phyloP scores from a whole-genome alignment of 2,113 vertebrate species.

The Tragulus kanchil region DNA sequence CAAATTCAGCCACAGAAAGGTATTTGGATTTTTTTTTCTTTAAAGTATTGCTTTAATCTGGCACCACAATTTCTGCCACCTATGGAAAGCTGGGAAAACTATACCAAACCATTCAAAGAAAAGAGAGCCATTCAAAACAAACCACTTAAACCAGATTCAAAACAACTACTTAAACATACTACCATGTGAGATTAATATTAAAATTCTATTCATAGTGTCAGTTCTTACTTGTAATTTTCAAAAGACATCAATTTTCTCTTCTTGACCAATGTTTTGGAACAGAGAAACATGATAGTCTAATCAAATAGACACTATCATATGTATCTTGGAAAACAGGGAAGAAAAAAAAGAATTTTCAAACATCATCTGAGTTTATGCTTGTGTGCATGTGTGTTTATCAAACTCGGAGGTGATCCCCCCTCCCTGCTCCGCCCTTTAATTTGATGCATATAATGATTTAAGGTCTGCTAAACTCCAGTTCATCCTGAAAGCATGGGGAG shows the following conservation, averaged over 20 bases:
- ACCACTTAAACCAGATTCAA: neutral
- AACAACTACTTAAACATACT: neutral
- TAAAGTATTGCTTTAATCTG: neutral
- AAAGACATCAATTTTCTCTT: neutral
- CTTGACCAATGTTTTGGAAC: neutral
- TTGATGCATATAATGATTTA: constrained; percentile 63
- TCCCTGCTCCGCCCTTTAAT: neutral
- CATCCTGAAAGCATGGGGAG: constrained; percentile 64
- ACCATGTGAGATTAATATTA: neutral
- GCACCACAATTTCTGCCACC: neutral
- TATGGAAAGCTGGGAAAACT: neutral
- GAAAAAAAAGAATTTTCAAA: neutral
- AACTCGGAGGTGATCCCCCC: neutral
- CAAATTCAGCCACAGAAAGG: neutral
- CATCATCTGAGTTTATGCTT: neutral
- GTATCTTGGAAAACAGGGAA: neutral
- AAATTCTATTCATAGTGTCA: neutral
- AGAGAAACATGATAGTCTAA: neutral
- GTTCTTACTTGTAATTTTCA: neutral
- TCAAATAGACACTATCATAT: neutral
- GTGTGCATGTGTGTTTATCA: neutral
- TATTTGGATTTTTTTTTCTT: neutral
- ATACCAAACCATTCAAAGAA: neutral
- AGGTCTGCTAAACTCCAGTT: constrained; percentile 63
- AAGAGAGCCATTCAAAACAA: neutral